Conservation (phyloP, 2,113 vertebrate genomes). For the Parus major region DNA sequence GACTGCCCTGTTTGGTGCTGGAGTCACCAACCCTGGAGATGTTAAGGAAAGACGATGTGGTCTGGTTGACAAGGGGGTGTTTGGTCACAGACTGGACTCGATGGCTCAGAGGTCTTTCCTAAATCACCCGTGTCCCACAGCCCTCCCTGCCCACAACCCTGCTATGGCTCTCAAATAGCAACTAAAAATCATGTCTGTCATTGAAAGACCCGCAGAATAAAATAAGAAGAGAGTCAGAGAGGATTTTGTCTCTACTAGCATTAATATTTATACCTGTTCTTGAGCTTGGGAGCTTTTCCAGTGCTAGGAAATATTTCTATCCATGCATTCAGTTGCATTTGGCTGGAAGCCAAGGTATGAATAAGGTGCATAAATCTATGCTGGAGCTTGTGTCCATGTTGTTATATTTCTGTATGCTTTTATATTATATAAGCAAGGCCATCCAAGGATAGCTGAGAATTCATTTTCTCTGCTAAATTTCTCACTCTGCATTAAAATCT, state of each 20-base stretch:
- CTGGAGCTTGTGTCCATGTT: background rate
- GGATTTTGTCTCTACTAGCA: background rate
- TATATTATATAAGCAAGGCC: slow-evolving; percentile 9
- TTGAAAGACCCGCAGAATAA: background rate
- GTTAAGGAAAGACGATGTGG: rapidly evolving
- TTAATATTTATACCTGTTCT: slow-evolving; percentile 9
- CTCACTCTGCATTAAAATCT: slow-evolving; percentile 11
- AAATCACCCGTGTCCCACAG: rapidly evolving
- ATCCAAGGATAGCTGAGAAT: background rate
- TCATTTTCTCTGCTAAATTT: background rate
- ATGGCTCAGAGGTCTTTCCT: background rate
- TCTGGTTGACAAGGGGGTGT: too few relatives aligned
- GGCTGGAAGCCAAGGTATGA: slow-evolving; percentile 9
- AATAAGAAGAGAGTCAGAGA: background rate
- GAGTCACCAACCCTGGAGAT: background rate
- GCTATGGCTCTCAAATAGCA: background rate
- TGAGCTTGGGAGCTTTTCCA: background rate
- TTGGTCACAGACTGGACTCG: background rate
- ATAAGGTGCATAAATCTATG: slow-evolving; percentile 5
- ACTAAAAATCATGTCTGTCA: background rate
- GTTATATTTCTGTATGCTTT: background rate
- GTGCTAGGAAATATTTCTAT: background rate
- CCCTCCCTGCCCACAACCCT: background rate
- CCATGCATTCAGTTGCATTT: background rate
- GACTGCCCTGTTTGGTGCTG: background rate